Evolutionary conservation across 2,888 invertebrate species (phyloP), one percentile per base, ranked within the genome.

Genomic region (Phaedon cochleariae): DNA sequence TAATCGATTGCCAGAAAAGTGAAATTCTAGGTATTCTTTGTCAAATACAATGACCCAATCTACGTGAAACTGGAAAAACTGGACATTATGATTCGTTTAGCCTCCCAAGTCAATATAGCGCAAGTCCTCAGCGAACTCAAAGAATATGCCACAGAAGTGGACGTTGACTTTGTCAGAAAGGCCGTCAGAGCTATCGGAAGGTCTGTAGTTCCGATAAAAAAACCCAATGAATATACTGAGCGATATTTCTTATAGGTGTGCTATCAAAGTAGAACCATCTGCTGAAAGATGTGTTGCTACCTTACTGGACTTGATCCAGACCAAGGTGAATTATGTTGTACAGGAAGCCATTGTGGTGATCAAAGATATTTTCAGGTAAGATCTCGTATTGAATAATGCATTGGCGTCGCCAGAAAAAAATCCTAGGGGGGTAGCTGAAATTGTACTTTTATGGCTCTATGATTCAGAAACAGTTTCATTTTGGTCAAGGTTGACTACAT

Each of bases 261-360:
- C 99, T 59, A 99, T 99, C 80, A 98, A 98, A 87, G 90, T 93
- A 66, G 99, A 99, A 81, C 96, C 96, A 7, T 98, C 98, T 1
- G 98, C 99, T 0, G 99, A 99, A 83, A 90, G 97, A 51, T 99
- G 99, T 84, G 99, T 99, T 0, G 96, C 97, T 3, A 99, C 99
- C 0, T 87, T 99, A 7, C 85, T 99, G 20, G 99, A 99, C 83
- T 88, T 99, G 61, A 99, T 99, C 80, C 98, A 99, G 84, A 99
- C 99, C 0, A 99, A 99, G 86, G 98, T 96, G 18, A 99, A 99
- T 87, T 99, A 99, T 82, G 99, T 99, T 15, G 99, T 99, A 0
- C 99, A 99, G 83, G 99, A 99, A 82, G 99, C 99, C 0, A 98
- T 99, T 70, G 99, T 99, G 10, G 99, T 99, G 20, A 99, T 99